Evolutionary conservation across 2,797 vertebrate genomes (phyloP).

Genomic region (Rhinoraja longicauda): DNA sequence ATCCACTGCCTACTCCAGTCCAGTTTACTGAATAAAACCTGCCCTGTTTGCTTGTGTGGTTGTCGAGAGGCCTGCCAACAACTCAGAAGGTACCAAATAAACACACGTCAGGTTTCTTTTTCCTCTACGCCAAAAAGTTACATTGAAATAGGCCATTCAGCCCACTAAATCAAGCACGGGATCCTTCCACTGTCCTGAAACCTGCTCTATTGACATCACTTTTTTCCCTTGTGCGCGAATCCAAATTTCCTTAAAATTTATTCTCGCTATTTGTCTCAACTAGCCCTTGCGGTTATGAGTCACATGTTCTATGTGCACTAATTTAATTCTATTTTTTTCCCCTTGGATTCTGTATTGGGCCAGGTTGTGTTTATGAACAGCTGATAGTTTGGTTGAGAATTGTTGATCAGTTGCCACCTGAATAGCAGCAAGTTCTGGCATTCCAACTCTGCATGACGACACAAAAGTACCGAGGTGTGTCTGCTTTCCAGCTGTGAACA

Average conservation of each 20-base stretch:
- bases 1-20: neutral
- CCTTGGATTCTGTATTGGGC: too few species aligned
- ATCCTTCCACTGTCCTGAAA: neutral
- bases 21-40: neutral
- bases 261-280: neutral
- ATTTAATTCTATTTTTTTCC: too few species aligned
- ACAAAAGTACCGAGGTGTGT: too few species aligned
- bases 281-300: neutral
- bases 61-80: too few species aligned
- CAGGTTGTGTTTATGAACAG: too few species aligned
- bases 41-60: neutral
- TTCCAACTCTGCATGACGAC: too few species aligned
- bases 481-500: too few species aligned
- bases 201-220: neutral
- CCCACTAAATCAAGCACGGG: neutral
- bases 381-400: too few species aligned
- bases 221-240: neutral
- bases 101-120: neutral
- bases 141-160: neutral
- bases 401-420: too few species aligned
- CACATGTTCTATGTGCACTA: neutral
- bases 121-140: neutral
- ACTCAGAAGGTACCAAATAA: too few species aligned
- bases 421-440: too few species aligned
- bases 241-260: neutral